Base-by-base conservation (phyloP, 2,113 vertebrate genomes). In the Symphodus melops region DNA sequence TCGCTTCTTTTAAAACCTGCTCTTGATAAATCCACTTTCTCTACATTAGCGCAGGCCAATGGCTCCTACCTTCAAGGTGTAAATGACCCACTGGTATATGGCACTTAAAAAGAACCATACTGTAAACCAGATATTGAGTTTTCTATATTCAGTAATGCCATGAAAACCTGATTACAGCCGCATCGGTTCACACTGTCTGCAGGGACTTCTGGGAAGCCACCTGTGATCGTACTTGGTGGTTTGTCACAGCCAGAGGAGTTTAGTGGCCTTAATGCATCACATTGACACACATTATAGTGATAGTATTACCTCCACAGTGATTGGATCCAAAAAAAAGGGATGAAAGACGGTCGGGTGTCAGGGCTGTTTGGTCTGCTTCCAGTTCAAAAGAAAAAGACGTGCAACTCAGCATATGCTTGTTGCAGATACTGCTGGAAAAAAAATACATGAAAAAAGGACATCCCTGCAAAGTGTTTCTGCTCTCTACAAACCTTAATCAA, bases 1-100 rank as follows among this genome's bases (percentile, higher is more conserved):
- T 19, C 49, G 16, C 13, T 23, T 69, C 44, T 61, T 20, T 37
- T 25, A 60, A 46, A 48, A 53, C 63, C 59, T 68, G 48, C 74
- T 61, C 69, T 61, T 66, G 77, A 87, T 89, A 55, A 88, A 89
- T 86, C 78, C 80, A 88, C 91, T 88, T 91, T 89, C 90, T 87
- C 79, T 80, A 71, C 87, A 88, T 93, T 89, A 92, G 49, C 37
- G 36, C 72, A 62, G 86, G 88, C 91, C 85, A 88, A 55, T 83
- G 73, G 75, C 63, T 51, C 48, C 48, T 74, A 61, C 69, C 69
- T 77, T 19, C n/a, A 19, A 85, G 86, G 75, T 88, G 85, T 58
- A 85, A 89, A 81, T 77, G 83, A 49, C 65, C 57, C 16, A 51
- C 58, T 72, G 72, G 64, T 88, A 70, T 77, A 53, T 59, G 71